Evolutionary conservation across 2,888 invertebrate genomes (phyloP).

Genomic region (Hemaris fuciformis): DNA sequence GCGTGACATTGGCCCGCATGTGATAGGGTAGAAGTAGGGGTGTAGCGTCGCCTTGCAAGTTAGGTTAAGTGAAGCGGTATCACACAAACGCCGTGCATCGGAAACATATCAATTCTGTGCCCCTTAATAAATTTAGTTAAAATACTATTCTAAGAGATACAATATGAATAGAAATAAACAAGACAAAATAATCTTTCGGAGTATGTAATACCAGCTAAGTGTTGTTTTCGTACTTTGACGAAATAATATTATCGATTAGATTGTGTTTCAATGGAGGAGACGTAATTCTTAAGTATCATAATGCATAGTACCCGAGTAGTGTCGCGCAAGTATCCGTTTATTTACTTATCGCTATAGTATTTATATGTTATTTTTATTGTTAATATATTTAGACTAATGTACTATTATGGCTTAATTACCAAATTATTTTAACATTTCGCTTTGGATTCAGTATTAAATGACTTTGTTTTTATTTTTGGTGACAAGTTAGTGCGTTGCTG

Average conservation of each 20-base stretch:
- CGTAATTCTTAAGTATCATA: slow-evolving; percentile 27
- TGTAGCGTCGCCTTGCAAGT: slow-evolving; percentile 79
- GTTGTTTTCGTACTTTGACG: slow-evolving; percentile 72
- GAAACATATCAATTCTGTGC: slow-evolving; percentile 91
- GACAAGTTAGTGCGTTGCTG: slow-evolving; percentile 61
- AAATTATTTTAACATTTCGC: slow-evolving; percentile 74
- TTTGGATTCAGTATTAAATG: slow-evolving; percentile 78
- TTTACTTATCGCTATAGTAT: slow-evolving; percentile 57
- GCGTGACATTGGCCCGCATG: slow-evolving; percentile 79
- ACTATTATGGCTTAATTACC: slow-evolving; percentile 74
- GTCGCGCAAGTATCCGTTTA: slow-evolving; percentile 65
- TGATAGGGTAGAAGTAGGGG: slow-evolving; percentile 77
- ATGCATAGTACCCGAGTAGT: slow-evolving; percentile 68
- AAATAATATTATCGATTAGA: slow-evolving; percentile 55
- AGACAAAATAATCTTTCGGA: slow-evolving; percentile 74
- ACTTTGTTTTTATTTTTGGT: slow-evolving; percentile 62
- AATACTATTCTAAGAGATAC: slow-evolving; percentile 78
- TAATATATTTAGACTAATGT: slow-evolving; percentile 61
- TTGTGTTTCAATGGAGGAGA: slow-evolving; percentile 51
- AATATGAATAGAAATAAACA: slow-evolving; percentile 75
- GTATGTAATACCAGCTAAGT: slow-evolving; percentile 78
- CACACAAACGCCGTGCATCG: slow-evolving; percentile 87
- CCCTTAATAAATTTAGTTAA: slow-evolving; percentile 84
- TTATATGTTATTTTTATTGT: slow-evolving; percentile 61
- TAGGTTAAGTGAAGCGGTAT: slow-evolving; percentile 81